These are phyloP conservation scores for Oscheius sp. DNA, from an alignment of 2,888 invertebrate species.

Conservation along the genomic window DNA sequence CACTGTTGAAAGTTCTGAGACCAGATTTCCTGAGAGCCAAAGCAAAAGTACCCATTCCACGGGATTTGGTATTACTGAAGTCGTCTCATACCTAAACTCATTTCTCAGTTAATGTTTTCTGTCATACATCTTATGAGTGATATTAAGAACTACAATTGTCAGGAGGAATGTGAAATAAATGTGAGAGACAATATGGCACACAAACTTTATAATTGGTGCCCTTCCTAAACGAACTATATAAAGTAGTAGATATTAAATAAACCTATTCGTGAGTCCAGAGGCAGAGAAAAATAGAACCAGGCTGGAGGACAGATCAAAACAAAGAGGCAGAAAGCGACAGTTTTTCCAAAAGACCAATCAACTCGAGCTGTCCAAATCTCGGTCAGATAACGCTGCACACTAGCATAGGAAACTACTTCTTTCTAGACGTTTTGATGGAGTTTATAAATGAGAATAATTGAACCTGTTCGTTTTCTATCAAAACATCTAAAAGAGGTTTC, in stretches of 20 bases:
- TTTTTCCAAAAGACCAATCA: conserved; percentile 92
- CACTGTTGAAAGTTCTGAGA: conserved; percentile 95
- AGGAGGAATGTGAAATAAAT: conserved; percentile 94
- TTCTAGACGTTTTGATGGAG: conserved; percentile 43
- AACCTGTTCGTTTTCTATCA: conserved; percentile 97
- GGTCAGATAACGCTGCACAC: conserved; percentile 74
- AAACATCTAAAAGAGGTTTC: conserved; percentile 79
- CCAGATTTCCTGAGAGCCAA: conserved; percentile 74
- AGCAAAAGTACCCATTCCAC: conserved; percentile 67
- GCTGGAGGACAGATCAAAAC: conserved; percentile 93
- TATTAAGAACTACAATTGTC: conserved; percentile 73
- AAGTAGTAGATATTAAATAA: not conserved
- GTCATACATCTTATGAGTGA: conserved; percentile 66
- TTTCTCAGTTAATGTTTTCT: no score
- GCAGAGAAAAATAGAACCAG: conserved; percentile 73
- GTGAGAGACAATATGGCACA: conserved; percentile 98
- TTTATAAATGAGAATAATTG: no score
- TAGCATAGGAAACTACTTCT: conserved; percentile 70
- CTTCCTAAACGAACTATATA: conserved; percentile 78
- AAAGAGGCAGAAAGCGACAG: conserved; percentile 88
- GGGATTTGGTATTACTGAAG: conserved; percentile 65
- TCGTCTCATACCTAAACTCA: conserved; percentile 52
- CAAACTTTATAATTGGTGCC: conserved; percentile 99
- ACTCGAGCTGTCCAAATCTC: conserved; percentile 97
- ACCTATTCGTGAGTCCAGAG: conserved; percentile 65